phyloP scores from a whole-genome alignment of 2,797 vertebrate genomes.

The Chelon auratus region DNA sequence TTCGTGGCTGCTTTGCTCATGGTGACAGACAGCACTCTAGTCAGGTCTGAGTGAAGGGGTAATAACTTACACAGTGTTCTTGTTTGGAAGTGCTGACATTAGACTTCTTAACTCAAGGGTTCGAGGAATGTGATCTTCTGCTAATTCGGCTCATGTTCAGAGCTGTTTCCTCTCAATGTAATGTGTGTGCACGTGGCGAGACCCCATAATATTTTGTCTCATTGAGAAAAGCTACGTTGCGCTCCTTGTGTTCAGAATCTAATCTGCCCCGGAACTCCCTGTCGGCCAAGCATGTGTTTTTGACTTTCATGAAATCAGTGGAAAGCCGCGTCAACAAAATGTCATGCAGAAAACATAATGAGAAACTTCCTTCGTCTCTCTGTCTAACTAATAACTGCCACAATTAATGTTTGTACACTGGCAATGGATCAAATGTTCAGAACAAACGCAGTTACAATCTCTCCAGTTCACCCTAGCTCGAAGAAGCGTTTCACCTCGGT shows the following conservation, averaged over 20 bases:
- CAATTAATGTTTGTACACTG: neutral
- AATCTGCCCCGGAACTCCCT: slow-evolving; percentile 25
- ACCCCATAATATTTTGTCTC: slow-evolving; percentile 53
- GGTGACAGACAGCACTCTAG: slow-evolving; percentile 71
- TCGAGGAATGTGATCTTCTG: slow-evolving; percentile 53
- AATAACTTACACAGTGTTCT: slow-evolving; percentile 66
- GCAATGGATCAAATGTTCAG: neutral
- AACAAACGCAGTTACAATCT: neutral
- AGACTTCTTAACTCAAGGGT: slow-evolving; percentile 58
- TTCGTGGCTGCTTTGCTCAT: slow-evolving; percentile 55
- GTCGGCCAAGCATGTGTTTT: neutral
- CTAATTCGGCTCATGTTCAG: slow-evolving; percentile 44
- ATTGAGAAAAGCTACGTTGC: slow-evolving; percentile 26
- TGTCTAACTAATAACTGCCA: neutral
- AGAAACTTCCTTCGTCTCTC: slow-evolving; percentile 1
- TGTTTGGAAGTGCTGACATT: slow-evolving; percentile 66
- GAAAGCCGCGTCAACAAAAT: slow-evolving; percentile 5
- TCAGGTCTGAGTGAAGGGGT: slow-evolving; percentile 73
- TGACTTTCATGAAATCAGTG: neutral
- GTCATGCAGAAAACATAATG: neutral
- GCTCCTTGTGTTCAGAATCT: slow-evolving; percentile 26
- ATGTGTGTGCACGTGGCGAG: slow-evolving; percentile 46
- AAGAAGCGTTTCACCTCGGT: neutral
- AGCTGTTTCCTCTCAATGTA: slow-evolving; percentile 15
- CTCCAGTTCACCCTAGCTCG: neutral